Evolutionary conservation across 2,888 invertebrate species (phyloP).

Genomic region (Perithous albicinctus): DNA sequence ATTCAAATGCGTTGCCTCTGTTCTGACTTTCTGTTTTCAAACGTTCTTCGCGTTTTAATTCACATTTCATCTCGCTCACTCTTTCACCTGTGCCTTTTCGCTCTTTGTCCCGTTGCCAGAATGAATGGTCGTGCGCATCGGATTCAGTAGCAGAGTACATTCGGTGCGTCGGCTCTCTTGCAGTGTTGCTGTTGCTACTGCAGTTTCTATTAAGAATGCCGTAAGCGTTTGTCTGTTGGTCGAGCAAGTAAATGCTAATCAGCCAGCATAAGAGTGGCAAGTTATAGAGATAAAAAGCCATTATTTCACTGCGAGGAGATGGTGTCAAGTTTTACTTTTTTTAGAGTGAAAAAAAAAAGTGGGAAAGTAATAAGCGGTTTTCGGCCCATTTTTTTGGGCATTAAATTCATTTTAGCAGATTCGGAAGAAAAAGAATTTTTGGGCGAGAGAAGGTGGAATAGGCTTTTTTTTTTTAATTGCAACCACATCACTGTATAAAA

Average conservation of each 20-base stretch:
- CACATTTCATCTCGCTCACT: conserved; percentile 5
- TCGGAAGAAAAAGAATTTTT: neutral
- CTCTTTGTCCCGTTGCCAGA: neutral
- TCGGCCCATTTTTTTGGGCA: too few species aligned
- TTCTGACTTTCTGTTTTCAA: neutral
- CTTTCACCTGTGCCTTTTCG: neutral
- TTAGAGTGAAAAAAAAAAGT: neutral
- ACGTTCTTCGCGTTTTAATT: conserved; percentile 20
- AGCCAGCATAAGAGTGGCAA: neutral
- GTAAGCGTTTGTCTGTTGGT: conserved; percentile 24
- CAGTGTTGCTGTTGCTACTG: neutral
- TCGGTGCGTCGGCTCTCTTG: conserved; percentile 22
- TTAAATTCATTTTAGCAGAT: too few species aligned
- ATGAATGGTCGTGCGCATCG: conserved; percentile 2
- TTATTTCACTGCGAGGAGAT: neutral
- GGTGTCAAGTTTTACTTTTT: neutral
- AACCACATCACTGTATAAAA: neutral
- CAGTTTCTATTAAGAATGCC: conserved; percentile 33
- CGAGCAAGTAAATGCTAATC: conserved; percentile 45
- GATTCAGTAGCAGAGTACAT: conserved; percentile 21
- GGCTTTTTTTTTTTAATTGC: neutral
- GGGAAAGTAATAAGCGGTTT: neutral
- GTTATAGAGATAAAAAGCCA: conserved; percentile 8
- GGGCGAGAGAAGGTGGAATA: neutral
- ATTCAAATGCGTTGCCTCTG: neutral